phyloP scores from a whole-genome alignment of 2,113 vertebrate species.

The Phocoena phocoena region DNA sequence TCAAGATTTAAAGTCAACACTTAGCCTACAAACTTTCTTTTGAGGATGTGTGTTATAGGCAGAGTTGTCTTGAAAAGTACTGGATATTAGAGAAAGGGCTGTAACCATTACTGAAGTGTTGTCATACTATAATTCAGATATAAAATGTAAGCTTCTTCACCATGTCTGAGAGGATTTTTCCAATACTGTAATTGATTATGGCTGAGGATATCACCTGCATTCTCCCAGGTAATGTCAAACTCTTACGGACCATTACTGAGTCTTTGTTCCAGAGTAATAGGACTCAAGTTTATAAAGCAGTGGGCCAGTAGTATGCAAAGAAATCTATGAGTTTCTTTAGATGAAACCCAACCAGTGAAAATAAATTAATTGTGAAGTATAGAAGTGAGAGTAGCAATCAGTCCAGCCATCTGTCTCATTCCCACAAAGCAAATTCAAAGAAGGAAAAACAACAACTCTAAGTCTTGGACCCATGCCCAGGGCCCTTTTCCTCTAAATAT shows the following conservation, averaged over 20 bases:
- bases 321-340: constrained; percentile 8
- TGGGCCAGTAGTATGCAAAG: background rate
- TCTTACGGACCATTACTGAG: background rate
- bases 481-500: constrained; percentile 48
- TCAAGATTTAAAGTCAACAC: background rate
- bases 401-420: background rate
- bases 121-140: background rate
- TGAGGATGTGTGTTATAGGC: background rate
- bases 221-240: background rate
- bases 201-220: background rate
- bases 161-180: background rate
- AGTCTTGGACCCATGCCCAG: constrained; percentile 22
- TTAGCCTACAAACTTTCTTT: background rate
- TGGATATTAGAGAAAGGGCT: background rate
- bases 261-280: background rate
- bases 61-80: background rate
- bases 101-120: background rate
- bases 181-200: background rate
- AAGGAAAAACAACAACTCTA: background rate
- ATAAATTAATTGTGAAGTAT: background rate
- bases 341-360: constrained; percentile 36
- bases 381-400: background rate
- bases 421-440: constrained; percentile 16
- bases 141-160: background rate
- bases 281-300: background rate